Conservation (phyloP, 2,113 vertebrate genomes). For the Grammomys dolichurus region DNA sequence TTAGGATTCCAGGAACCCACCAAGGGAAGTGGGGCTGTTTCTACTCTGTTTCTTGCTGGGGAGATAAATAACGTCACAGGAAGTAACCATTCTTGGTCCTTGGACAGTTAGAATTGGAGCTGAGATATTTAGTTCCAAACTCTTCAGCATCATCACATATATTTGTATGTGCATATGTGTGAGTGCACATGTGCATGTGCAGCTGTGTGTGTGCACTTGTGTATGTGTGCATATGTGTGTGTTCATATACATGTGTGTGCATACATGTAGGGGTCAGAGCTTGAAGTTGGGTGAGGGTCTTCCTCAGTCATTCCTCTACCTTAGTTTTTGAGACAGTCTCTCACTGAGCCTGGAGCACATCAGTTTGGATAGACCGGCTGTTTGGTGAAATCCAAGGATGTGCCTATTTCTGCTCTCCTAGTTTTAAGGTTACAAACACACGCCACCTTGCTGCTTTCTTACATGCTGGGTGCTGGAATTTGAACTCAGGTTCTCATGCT, state of each 20-base stretch:
- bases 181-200: too few species aligned
- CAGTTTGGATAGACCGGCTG: neutral
- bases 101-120: constrained; percentile 37
- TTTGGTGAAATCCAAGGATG: neutral
- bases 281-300: neutral
- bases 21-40: neutral
- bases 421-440: neutral
- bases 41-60: constrained; percentile 11
- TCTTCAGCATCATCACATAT: neutral
- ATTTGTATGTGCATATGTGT: neutral
- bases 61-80: constrained; percentile 10
- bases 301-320: neutral
- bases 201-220: too few species aligned
- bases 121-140: constrained; percentile 9
- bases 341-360: neutral
- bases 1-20: constrained; percentile 8
- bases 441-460: neutral
- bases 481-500: too few species aligned
- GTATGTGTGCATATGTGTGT: too few species aligned
- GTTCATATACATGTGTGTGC: too few species aligned
- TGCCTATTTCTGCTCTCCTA: too few species aligned
- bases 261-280: neutral
- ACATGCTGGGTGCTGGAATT: too few species aligned
- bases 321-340: neutral
- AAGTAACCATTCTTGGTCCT: constrained; percentile 20